Evolutionary conservation across 2,113 vertebrate species (phyloP).

Genomic region (Perccottus glenii): DNA sequence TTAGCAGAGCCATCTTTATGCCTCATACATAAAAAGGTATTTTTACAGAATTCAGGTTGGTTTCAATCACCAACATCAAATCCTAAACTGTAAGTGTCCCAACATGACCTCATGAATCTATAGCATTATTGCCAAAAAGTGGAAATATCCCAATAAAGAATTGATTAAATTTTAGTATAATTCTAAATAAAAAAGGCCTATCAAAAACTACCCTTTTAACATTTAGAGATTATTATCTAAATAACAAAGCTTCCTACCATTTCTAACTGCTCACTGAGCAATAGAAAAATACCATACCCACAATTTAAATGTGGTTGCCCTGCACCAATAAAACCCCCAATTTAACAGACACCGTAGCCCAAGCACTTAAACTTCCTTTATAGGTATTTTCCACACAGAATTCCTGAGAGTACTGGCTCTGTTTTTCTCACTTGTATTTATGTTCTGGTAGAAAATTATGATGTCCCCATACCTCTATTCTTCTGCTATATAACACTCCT

Average conservation of each 20-base stretch:
- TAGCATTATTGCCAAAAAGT: slow-evolving; percentile 18
- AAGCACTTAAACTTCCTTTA: not conserved
- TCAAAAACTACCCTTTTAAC: not conserved
- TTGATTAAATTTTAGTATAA: not conserved
- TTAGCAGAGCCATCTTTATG: slow-evolving; percentile 53
- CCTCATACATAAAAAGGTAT: slow-evolving; percentile 25
- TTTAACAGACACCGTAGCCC: not conserved
- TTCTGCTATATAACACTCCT: no score
- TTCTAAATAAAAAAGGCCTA: not conserved
- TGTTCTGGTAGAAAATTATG: not conserved
- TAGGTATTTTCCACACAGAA: not conserved
- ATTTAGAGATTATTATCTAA: not conserved
- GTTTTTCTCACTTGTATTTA: not conserved
- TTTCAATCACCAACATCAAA: slow-evolving; percentile 22
- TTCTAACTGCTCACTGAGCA: not conserved
- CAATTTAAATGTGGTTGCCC: not conserved
- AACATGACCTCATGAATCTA: slow-evolving; percentile 5
- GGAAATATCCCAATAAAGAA: not conserved
- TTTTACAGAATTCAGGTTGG: slow-evolving; percentile 29
- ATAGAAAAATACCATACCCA: not conserved
- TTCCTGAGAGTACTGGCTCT: not conserved
- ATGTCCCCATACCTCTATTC: not conserved
- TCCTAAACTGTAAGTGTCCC: slow-evolving; percentile 11
- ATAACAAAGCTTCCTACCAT: not conserved
- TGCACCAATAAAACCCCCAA: not conserved